Evolutionary conservation across 2,797 vertebrate genomes (phyloP), one percentile per base, ranked within the genome.

Genomic region (Fratercula arctica): DNA sequence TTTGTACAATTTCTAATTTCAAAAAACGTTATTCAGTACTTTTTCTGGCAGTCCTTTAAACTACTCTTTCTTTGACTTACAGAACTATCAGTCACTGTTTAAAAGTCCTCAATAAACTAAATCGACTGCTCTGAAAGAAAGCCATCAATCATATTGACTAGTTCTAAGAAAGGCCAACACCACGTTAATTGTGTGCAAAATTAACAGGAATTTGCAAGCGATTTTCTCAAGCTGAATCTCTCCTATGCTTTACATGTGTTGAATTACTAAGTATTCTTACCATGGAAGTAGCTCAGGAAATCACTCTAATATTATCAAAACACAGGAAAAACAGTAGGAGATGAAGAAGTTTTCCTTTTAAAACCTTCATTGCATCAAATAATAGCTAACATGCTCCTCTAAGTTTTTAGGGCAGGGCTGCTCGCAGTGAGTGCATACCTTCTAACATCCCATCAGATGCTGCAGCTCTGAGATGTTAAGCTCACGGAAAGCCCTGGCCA

Each of bases 251-350:
- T 64, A 33, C 37, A 78, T 43, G 87, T 76, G n/a, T 70, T 83
- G 83, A 96, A 89, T 91, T 96, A 43, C 45, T 89, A 95, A 87
- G 23, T 54, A 59, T 45, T 95, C 81, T 70, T 84, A 59, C 61
- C 80, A 79, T 16, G 95, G 79, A 91, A 74, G 66, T 50, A 96
- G 50, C 45, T 93, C 92, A 95, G 87, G 64, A 96, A 96, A 85
- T 89, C 76, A 80, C 50, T 93, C 26, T 92, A 94, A 69, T 87
- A 84, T 90, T 90, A 90, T 61, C 53, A 95, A 96, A 97, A 86
- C 82, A 97, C 16, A 88, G 16, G 33, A 84, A 83, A 67, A 93
- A 7, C 21, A 46, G 26, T 31, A 89, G 53, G 33, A 83, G 53
- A 76, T 83, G 24, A 70, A 79, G 59, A 95, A 72, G 60, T 46